Conservation (phyloP, 92 coral and sea anemone genomes). For the Phenganax subtilis region DNA sequence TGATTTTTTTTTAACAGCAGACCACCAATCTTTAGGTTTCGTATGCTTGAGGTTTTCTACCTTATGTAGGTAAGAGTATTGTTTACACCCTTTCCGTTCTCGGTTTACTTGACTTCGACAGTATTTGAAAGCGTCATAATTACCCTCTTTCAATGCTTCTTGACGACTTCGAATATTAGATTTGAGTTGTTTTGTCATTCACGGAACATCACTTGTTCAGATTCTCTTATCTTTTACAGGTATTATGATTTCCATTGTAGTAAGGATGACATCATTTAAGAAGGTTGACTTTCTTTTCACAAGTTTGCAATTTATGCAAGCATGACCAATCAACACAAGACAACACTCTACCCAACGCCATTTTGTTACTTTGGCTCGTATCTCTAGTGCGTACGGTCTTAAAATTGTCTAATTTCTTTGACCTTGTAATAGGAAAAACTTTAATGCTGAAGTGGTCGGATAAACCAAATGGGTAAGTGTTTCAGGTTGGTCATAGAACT, state of each 20-base stretch:
- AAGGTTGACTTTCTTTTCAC: conserved; percentile 1
- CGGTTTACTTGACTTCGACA: conserved; percentile 12
- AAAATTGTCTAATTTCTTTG: too few relatives aligned
- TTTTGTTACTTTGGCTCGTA: conserved; percentile 21
- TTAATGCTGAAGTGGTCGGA: too few relatives aligned
- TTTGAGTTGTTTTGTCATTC: conserved; percentile 29
- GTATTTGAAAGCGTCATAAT: too few relatives aligned
- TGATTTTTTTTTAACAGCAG: background rate
- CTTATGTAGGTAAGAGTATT: background rate
- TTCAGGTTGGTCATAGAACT: conserved; percentile 25
- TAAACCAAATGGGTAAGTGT: conserved; percentile 15
- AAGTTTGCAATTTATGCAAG: background rate
- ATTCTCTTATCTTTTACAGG: conserved; percentile 12
- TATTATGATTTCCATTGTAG: background rate
- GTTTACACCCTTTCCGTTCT: conserved; percentile 24
- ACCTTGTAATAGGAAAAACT: too few relatives aligned
- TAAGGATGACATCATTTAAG: background rate
- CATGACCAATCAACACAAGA: background rate
- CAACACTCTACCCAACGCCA: background rate
- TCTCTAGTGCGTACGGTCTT: too few relatives aligned
- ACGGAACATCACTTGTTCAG: too few relatives aligned
- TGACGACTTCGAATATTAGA: conserved; percentile 4
- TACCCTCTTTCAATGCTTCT: conserved; percentile 20
- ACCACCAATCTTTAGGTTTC: too few relatives aligned
- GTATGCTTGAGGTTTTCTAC: conserved; percentile 14